Evolutionary conservation across 2,888 invertebrate species (phyloP), one percentile per base, ranked within the genome.

Genomic region (Molanna angustata): DNA sequence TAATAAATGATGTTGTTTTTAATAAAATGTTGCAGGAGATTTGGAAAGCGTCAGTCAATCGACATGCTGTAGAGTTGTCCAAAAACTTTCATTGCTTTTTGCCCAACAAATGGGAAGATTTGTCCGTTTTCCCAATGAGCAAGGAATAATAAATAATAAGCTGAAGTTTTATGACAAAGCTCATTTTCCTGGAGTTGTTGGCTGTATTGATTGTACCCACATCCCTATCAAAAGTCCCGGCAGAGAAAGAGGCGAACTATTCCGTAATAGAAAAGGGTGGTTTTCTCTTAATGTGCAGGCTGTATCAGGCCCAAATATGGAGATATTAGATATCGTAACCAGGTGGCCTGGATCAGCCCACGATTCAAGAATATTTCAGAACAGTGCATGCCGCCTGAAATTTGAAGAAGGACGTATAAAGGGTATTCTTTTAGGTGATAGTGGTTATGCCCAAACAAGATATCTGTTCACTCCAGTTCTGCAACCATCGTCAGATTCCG

Each of bases 381-480:
- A 35, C 13, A 9, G 7, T 35, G 7, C 7, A 13, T 35, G 6
- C 14, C 35, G 35, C n/a, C 18, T 20, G 19, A 19, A 20, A 14
- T 20, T 41, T 19, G 19, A 41, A 11, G 20, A 20, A 17, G n/a
- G n/a, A n/a, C n/a, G 18, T 20, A 14, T 41, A 14, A 18, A 19
- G n/a, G 21, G 41, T n/a, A 41, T 41, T 41, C n/a, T 41, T 9
- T n/a, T 41, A 9, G 41, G 41, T 20, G 41, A 41, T 14, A 41
- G 41, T 20, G 57, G 61, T 27, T 61, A 61, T 59, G 45, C 55
- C 2, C 58, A 57, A 48, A 46, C 53, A 16, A 45, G 35, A 20
- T 60, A 61, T 47, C 37, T 61, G 40, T 47, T 60, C 31, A 61
- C 60, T 22, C 61, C 60, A 27, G 19, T 61, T 7, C 27, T 54